Base-by-base conservation (phyloP, 2,797 vertebrate genomes). In the Apogon talboti region DNA sequence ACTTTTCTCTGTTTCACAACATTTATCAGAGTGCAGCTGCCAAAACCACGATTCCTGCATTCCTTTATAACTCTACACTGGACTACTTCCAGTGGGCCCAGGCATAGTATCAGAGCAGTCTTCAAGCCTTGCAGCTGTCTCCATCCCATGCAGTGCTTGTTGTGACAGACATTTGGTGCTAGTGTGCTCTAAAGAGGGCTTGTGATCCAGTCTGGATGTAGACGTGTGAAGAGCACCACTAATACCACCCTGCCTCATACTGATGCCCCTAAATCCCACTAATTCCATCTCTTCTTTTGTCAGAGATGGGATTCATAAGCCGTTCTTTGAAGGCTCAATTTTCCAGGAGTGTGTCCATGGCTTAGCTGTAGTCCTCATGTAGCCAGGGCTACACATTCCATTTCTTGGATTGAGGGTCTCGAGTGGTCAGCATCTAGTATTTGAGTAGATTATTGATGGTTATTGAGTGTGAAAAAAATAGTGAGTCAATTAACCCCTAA, bases 261-360 rank as follows among this genome's bases (percentile, higher is more conserved):
- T 71, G 87, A 89, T 62, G 76, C 85, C 66, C 76, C 63, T 79
- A 88, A 89, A 89, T 90, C 91, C 87, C 80, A 45, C 84, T 90
- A 92, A 93, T 92, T 92, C 91, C 76, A 83, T 87, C 87, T 79
- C 81, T 59, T 81, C 85, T 88, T 91, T 91, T 89, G 86, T 91
- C 88, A 81, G 75, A 82, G 87, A 91, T 87, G 79, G 85, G 83
- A 84, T 85, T 90, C 81, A 78, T 88, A 88, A 91, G 81, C 84
- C 75, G 59, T 58, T 81, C 88, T 89, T 87, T 87, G 77, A 91
- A 89, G 88, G 85, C 89, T 87, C 78, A 83, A 83, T 92, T 91
- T 90, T 91, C 67, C 87, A 88, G 86, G 78, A 90, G 87, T 86
- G 76, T 84, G 86, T 90, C 78, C 76, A 24, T 57, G 75, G 78